phyloP scores from a whole-genome alignment of 2,113 vertebrate genomes.

The Aramus guarauna region DNA sequence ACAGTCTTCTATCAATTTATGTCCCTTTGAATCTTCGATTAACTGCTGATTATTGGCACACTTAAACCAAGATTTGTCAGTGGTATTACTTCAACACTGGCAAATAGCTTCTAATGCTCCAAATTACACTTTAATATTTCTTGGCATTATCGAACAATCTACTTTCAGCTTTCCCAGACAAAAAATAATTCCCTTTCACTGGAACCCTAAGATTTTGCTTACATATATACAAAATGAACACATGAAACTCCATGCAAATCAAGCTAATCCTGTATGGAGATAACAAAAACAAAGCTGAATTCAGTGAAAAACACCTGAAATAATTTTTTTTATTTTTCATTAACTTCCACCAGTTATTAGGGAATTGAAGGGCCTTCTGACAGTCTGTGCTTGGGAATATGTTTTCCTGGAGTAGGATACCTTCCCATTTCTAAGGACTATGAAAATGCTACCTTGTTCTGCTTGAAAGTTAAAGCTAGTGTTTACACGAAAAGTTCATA shows the following conservation, averaged over 20 bases:
- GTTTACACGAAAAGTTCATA: background rate
- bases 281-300: background rate
- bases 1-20: background rate
- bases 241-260: background rate
- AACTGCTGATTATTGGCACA: background rate
- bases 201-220: background rate
- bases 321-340: background rate
- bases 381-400: background rate
- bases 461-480: background rate
- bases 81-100: background rate
- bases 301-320: background rate
- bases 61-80: background rate
- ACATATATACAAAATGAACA: background rate
- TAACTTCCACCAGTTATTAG: background rate
- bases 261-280: background rate
- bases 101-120: background rate
- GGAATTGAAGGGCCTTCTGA: background rate
- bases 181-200: background rate
- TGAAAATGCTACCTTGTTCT: background rate
- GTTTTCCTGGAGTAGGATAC: background rate
- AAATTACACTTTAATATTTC: background rate
- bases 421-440: background rate
- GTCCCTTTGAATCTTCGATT: background rate
- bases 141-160: background rate
- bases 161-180: background rate